Percentiles rank a stretch among this genome's conserved stretches.
Evolutionary conservation across 2,113 vertebrate species (phyloP).

Genomic region (Equus przewalskii): DNA sequence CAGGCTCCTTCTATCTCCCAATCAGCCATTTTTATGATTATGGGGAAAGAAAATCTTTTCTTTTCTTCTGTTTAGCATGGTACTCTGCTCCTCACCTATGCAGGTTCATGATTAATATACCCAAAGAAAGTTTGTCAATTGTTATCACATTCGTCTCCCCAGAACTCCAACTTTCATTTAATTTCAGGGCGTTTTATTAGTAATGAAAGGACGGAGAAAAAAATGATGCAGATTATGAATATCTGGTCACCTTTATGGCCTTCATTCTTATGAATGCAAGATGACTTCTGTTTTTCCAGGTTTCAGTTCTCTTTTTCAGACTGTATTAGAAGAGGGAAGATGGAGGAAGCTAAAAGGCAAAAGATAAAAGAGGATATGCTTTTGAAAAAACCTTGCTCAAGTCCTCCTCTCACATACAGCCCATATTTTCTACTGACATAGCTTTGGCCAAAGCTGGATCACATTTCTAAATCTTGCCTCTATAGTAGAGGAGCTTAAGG

Average conservation of each 20-base stretch:
- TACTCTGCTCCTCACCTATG: neutral
- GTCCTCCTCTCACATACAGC: accelerated
- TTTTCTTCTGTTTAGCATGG: neutral
- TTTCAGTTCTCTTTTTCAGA: neutral
- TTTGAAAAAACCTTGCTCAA: neutral
- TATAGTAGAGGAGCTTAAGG: neutral
- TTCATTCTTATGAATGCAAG: neutral
- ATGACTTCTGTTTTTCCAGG: neutral
- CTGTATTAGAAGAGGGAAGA: neutral
- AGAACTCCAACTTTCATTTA: neutral
- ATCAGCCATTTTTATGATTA: neutral
- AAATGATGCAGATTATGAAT: neutral
- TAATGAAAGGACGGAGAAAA: neutral
- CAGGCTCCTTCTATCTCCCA: neutral
- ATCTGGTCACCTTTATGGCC: neutral
- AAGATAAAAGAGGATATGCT: neutral
- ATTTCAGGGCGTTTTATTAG: neutral
- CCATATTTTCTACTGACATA: neutral
- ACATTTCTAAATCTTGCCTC: neutral
- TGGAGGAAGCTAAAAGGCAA: neutral
- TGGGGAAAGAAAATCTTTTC: neutral
- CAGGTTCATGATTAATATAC: neutral
- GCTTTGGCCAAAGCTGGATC: neutral
- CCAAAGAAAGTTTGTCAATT: neutral
- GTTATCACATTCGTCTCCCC: neutral